Evolutionary conservation across 1,140 invertebrate species (phyloP), one percentile per base, ranked within the genome.

Genomic region (Rhopalosiphum maidis): DNA sequence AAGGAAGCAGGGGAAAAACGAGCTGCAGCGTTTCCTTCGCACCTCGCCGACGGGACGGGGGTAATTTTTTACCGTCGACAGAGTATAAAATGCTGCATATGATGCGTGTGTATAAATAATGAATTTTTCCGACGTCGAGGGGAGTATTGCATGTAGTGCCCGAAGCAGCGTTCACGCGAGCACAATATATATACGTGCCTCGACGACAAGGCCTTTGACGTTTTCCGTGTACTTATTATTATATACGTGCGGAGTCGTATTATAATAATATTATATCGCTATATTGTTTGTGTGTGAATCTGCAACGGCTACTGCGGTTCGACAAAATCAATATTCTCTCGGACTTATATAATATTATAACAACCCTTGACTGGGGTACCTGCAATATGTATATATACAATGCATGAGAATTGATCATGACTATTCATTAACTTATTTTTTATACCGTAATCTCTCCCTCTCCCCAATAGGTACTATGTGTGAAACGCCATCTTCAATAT

Each of bases 61-160:
- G 46, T 87, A 46, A 87, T 87, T 87, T 87, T 87, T 87, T 46
- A 87, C 46, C 43, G 86, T 35, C 43, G 18, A n/a, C 23, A 7
- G 30, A 1, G 43, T 30, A 41, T 41, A n/a, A 15, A 77, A 35
- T 77, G 60, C n/a, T 77, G 60, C 18, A 18, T n/a, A n/a, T n/a
- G 60, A 77, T n/a, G 85, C 15, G 43, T 43, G 43, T 46, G 41
- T 87, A 35, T 87, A 87, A 87, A 87, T 87, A 87, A 87, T 87
- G 86, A 87, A 87, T 87, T 87, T 87, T 87, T 48, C 86, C 86
- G 0, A 46, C 86, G 43, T 18, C 86, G 30, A 87, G 86, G 86
- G 86, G 43, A 46, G 43, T 43, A 87, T 46, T 30, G 48, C 48
- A 51, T 51, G 43, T 87, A 30, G 41, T 1, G 85, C 43, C 85